Base-by-base conservation (phyloP, 92 coral and sea anemone genomes). In the Virgularia gustaviana region DNA sequence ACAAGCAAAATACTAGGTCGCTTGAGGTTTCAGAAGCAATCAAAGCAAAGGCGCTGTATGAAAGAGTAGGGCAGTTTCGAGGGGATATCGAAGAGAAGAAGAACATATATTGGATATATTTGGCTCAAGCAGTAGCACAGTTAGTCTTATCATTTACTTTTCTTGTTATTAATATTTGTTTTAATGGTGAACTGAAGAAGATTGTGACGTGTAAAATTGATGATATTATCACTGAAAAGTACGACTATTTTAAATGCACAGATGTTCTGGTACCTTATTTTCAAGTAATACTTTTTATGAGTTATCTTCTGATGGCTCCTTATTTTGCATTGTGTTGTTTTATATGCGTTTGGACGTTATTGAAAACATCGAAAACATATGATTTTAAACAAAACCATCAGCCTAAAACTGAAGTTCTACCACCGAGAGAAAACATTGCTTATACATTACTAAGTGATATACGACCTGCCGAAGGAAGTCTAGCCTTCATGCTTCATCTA, bases 401-500 rank as follows among this genome's bases (percentile, higher is more conserved):
- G 10, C 3, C 29, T 11, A 44, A 23, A 53, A 49, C 64, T 23
- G 23, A 49, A 13, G 63, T n/a, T n/a, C n/a, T n/a, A n/a, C n/a
- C n/a, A n/a, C n/a, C n/a, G n/a, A n/a, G n/a, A n/a, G n/a, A n/a
- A n/a, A n/a, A n/a, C n/a, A n/a, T n/a, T n/a, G n/a, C n/a, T n/a
- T n/a, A n/a, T n/a, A n/a, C n/a, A 24, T 43, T 36, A 15, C 25
- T 57, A 19, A 23, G 84, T 75, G 76, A 75, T 51, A 29, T 71
- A 16, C 5, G 16, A n/a, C 51, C 67, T 44, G 85, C n/a, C n/a
- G n/a, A n/a, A n/a, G n/a, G n/a, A n/a, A n/a, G n/a, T n/a, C n/a
- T n/a, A n/a, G n/a, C 84, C 19, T 83, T 83, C 53, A 32, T 83
- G 71, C 75, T 78, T 12, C 36, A 79, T 24, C 60, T 78, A 58